Evolutionary conservation across 1,140 invertebrate genomes (phyloP), one percentile per base, ranked within the genome.

Genomic region (Hormaphis cornu): DNA sequence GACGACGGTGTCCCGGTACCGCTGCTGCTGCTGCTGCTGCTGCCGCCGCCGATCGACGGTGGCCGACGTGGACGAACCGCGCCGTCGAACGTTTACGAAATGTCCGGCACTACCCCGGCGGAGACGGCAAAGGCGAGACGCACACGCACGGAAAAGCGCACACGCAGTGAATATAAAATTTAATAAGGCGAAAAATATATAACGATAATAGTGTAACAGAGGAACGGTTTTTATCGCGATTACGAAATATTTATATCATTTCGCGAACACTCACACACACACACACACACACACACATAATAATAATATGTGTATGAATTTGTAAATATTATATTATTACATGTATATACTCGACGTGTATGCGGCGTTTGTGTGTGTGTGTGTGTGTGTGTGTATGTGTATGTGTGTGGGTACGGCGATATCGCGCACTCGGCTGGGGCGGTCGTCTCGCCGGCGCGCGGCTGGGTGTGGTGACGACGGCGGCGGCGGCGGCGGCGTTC

Each of bases 381-480:
- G 37, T 61, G 20, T n/a, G 58, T 20, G 10, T 46, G 20, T 35
- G 44, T 20, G 20, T 63, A 24, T 14, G 44, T 63, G 26, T 24
- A 44, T 50, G 44, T 48, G 61, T 30, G 44, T 30, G 40, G 3
- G 61, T 50, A 66, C 44, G 26, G 61, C 61, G 61, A 66, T 66
- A 66, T 66, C 61, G 28, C 61, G 61, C 44, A 66, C 44, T 66
- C 44, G 61, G 61, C 61, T 66, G 44, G 61, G 61, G 61, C 61
- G 61, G 61, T 66, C 44, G 61, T 66, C 61, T 66, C 61, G 61
- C 61, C 61, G 61, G 44, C 61, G 61, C 44, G 61, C 61, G 61
- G 61, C 61, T 66, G 61, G 61, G 61, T 66, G 61, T 66, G 61
- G 61, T 66, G 61, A 50, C 61, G 44, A 20, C 61, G 59, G 37